Conservation (phyloP, 2,888 invertebrate species). For the Lycophotia porphyrea region DNA sequence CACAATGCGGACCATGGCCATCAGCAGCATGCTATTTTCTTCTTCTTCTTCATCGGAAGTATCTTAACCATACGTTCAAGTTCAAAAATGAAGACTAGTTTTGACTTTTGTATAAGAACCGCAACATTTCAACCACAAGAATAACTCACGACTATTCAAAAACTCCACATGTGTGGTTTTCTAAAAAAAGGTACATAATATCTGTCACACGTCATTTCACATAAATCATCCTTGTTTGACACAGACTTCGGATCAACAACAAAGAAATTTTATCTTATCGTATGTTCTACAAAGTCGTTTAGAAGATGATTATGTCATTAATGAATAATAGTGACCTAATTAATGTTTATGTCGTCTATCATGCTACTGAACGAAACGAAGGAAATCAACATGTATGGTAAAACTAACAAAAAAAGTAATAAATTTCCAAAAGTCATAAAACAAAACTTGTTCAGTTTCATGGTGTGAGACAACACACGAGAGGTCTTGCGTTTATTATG, state of each 20-base stretch:
- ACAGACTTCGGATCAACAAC: slow-evolving; percentile 24
- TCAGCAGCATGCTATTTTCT: neutral
- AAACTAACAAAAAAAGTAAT: no score
- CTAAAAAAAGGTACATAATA: slow-evolving; percentile 15
- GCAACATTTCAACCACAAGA: slow-evolving; percentile 7
- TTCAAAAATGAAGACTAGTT: neutral
- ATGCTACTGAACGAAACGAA: neutral
- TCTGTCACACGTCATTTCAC: slow-evolving; percentile 1
- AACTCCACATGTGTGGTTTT: slow-evolving; percentile 30
- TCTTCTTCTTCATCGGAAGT: neutral
- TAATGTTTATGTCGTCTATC: slow-evolving; percentile 14
- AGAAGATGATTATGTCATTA: slow-evolving; percentile 50
- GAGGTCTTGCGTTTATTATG: no score
- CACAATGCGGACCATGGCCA: neutral
- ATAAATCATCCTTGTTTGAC: slow-evolving; percentile 32
- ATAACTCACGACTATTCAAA: slow-evolving; percentile 14
- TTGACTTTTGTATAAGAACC: neutral
- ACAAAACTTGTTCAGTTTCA: no score
- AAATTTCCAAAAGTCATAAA: no score
- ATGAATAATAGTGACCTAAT: slow-evolving; percentile 53
- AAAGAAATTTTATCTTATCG: slow-evolving; percentile 58
- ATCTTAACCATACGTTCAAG: no score
- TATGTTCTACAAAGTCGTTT: slow-evolving; percentile 32
- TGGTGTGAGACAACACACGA: no score
- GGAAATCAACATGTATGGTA: no score